Evolutionary conservation across 2,113 vertebrate genomes (phyloP).

Genomic region (Catagonus wagneri): DNA sequence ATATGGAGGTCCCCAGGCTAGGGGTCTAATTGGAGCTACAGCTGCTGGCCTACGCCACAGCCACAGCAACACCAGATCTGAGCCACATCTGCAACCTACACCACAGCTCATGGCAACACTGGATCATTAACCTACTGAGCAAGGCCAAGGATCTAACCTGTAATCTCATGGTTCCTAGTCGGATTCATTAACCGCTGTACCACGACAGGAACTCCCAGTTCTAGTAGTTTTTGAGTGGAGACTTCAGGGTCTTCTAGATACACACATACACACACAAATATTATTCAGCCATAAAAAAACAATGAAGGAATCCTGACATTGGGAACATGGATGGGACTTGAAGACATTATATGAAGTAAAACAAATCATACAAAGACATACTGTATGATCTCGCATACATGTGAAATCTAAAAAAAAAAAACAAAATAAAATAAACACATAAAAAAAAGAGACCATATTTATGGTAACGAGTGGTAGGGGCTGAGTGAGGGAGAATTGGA

Average conservation of each 20-base stretch:
- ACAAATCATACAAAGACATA: background rate
- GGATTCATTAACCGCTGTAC: too few relatives aligned
- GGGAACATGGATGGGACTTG: background rate
- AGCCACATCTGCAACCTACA: too few relatives aligned
- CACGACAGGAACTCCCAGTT: too few relatives aligned
- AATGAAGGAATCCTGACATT: background rate
- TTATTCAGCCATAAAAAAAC: background rate
- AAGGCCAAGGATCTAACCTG: too few relatives aligned
- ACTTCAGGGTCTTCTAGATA: background rate
- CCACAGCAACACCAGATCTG: too few relatives aligned
- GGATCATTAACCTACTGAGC: too few relatives aligned
- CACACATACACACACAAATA: background rate
- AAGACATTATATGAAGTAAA: background rate
- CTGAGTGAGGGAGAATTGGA: background rate
- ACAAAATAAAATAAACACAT: background rate
- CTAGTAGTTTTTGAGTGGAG: background rate
- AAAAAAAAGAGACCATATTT: background rate
- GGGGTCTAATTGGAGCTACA: too few relatives aligned
- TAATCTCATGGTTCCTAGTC: too few relatives aligned
- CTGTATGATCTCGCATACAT: background rate
- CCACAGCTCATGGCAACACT: too few relatives aligned
- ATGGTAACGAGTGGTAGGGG: background rate
- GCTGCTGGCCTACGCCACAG: too few relatives aligned
- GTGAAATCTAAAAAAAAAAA: background rate
- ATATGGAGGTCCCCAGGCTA: too few relatives aligned